Conservation (phyloP, 2,888 invertebrate genomes). For the Smittia aterrima region DNA sequence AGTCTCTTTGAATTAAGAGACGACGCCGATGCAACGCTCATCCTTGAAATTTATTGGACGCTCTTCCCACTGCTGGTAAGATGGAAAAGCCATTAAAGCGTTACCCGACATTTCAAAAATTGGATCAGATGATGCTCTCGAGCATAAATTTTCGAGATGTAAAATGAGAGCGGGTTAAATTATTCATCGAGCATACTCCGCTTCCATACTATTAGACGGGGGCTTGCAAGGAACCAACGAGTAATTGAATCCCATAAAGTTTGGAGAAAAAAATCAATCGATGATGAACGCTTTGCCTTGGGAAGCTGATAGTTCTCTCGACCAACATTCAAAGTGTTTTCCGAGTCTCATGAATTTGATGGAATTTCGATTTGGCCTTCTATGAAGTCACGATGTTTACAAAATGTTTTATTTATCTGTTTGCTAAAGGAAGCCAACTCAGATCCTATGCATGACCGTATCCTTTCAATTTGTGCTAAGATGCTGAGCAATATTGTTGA, state of each 20-base stretch:
- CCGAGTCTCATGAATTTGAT: too few relatives aligned
- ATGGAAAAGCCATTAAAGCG: not conserved
- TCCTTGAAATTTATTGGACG: constrained; percentile 24
- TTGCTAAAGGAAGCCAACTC: too few relatives aligned
- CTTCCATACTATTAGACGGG: not conserved
- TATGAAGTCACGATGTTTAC: too few relatives aligned
- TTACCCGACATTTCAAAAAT: not conserved
- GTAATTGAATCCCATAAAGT: constrained; percentile 30
- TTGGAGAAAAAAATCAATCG: constrained; percentile 25
- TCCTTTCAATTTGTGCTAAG: not conserved
- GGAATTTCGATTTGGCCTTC: too few relatives aligned
- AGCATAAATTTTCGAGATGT: constrained; percentile 32
- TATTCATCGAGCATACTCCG: constrained; percentile 16
- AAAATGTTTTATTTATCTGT: too few relatives aligned
- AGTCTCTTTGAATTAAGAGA: too few relatives aligned
- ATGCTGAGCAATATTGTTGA: not conserved
- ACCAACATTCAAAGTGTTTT: too few relatives aligned
- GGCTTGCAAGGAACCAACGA: not conserved
- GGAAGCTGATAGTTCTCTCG: too few relatives aligned
- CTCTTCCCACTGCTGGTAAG: not conserved
- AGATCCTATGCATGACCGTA: too few relatives aligned
- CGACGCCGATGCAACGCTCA: too few relatives aligned
- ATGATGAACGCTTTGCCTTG: not conserved
- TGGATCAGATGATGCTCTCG: constrained; percentile 32
- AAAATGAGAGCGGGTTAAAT: constrained; percentile 23